Base-by-base conservation (phyloP, 2,888 invertebrate species). In the Xanthorhoe designata region DNA sequence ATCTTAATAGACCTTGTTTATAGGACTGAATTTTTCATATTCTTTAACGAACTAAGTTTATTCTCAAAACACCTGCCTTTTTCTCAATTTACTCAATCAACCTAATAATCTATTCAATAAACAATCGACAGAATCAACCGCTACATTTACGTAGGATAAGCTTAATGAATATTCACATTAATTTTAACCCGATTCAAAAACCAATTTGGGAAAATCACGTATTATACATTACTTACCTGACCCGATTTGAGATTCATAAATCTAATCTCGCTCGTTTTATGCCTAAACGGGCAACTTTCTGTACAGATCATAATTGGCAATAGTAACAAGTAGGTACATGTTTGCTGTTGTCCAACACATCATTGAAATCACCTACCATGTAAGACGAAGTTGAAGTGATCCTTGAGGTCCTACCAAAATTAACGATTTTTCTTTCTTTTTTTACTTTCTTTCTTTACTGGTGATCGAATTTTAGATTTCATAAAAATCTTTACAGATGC, bases 181-280 rank as follows among this genome's bases (percentile, higher is more conserved):
- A 69, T 63, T 57, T 68, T 56, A 66, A 66, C 62, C 60, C 52
- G 60, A 57, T 63, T 66, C 59, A 63, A 69, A 66, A 70, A 63
- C 51, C 61, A 73, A 68, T 68, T 64, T 53, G 61, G 60, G 47
- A 64, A 59, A 68, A 69, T 69, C 57, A 60, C 70, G 64, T 59
- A 66, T 64, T 69, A 70, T 58, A 62, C 65, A 61, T 68, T 66
- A 64, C 67, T 69, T 67, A 66, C 59, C 60, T 62, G 73, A 73
- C 67, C 75, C 63, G 71, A 76, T 79, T 78, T 70, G 71, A 79
- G 79, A 82, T 81, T 76, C 81, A 83, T 80, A 81, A 77, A 77
- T 59, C 58, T 81, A 83, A 82, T 74, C 57, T 67, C 49, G 78
- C 61, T 51, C 61, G 50, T 50, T 49, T 17, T 42, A 32, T 32